Evolutionary conservation across 2,797 vertebrate genomes (phyloP), one percentile per base, ranked within the genome.

Genomic region (Poliocrania exsul): DNA sequence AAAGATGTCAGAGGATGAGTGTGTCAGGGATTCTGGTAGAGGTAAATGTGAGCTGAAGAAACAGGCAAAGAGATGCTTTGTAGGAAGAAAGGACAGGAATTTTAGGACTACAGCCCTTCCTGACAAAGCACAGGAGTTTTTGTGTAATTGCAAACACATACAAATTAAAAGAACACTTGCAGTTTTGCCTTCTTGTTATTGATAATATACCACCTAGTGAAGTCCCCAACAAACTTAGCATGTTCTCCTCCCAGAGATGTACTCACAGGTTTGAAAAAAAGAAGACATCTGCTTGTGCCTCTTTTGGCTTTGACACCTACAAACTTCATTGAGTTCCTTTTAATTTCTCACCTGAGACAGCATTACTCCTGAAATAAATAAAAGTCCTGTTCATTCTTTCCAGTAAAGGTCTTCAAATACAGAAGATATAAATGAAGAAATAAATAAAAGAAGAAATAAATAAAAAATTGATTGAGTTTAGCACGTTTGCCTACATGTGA

Each of bases 221-320:
- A 81, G 87, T 44, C 5, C 38, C 42, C 31, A 50, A 10, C 10
- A 53, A 13, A 72, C 11, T 74, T 20, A 40, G 18, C 44, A 18
- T 42, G 31, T 15, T 79, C 8, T 60, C 17, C 23, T 70, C 24
- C 12, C 14, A 49, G 49, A 3, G 18, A n/a, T 5, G 20, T 13
- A 53, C 17, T 91, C 51, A 51, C 54, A 60, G 35, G 8, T 72
- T 38, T 66, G 47, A 90, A 93, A 66, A 71, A 71, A 14, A 42
- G 50, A 88, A 79, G 51, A 35, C 35, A 26, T 60, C 72, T 70
- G 9, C 26, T 79, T 44, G 4, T 31, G 13, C 9, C 20, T 29
- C n/a, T 61, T 70, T 82, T 56, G 61, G 31, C 67, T 58, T n/a
- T 2, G 4, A 71, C 0, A 0, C 16, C 29, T 83, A 38, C 0